Evolutionary conservation across 2,888 invertebrate species (phyloP), one percentile per base, ranked within the genome.

Genomic region (Andrena praecox): DNA sequence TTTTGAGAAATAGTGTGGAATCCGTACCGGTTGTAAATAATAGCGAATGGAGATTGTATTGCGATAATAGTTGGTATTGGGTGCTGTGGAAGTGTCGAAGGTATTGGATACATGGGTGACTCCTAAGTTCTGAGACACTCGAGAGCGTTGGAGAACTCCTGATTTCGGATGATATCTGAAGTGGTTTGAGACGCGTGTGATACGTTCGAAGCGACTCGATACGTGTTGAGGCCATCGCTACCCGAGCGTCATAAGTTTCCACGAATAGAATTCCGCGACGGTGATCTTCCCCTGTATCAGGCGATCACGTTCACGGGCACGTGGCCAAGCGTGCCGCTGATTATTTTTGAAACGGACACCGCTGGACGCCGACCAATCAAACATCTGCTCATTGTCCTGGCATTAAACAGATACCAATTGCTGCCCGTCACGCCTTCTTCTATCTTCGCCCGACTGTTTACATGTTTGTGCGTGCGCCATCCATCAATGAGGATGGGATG

Each of bases 241-340:
- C 10, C 56, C n/a, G 27, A 20, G 24, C 24, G 54, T 83, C 52
- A 84, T 72, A 76, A 76, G 66, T 84, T 84, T 84, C 79, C 79
- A 76, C 62, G 79, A 83, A 79, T 72, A 72, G 73, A 69, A 75
- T 66, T 35, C 66, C 52, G 48, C 52, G 56, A 62, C 48, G 60
- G 5, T 33, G 69, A 82, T 70, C 69, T 67, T 54, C 56, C 42
- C 56, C 12, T 52, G 50, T 42, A 31, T 68, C 31, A 56, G 70
- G 20, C 75, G 84, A 79, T 83, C 83, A 83, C 84, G 83, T 80
- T 83, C 76, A 70, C 69, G 60, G 70, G 76, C 83, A 84, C 84
- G 84, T 84, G 83, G 83, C 78, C 84, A 70, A 81, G 77, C 82
- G 82, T 77, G 73, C 27, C 69, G 82, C 42, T 62, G 63, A 71